Evolutionary conservation across 2,113 vertebrate species (phyloP).

Genomic region (Microcebus murinus): DNA sequence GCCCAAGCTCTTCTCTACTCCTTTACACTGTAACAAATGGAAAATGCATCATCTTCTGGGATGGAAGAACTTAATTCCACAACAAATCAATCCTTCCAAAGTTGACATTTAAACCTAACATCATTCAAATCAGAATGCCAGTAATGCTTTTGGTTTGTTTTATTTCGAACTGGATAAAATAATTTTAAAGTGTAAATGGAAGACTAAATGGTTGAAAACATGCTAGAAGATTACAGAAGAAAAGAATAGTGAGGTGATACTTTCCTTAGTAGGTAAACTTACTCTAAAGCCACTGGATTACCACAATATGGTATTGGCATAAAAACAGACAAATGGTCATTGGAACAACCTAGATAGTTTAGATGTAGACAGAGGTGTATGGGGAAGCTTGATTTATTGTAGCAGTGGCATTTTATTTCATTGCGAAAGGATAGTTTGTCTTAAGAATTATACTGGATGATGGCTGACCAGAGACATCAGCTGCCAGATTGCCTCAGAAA

Average conservation of each 20-base stretch:
- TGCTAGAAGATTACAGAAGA: not conserved
- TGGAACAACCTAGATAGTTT: not conserved
- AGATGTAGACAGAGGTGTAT: not conserved
- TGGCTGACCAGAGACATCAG: too few relatives aligned
- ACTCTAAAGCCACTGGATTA: not conserved
- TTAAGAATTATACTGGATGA: not conserved
- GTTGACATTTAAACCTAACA: not conserved
- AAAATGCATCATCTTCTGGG: not conserved
- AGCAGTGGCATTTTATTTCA: not conserved
- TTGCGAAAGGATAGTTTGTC: not conserved
- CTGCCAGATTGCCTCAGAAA: too few relatives aligned
- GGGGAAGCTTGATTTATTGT: not conserved
- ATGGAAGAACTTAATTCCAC: not conserved
- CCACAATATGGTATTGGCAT: not conserved
- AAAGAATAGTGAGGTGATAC: not conserved
- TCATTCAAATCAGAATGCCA: not conserved
- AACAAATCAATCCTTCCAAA: not conserved
- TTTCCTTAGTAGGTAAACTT: not conserved
- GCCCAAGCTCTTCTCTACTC: fast-evolving
- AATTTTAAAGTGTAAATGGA: not conserved
- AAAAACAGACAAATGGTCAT: not conserved
- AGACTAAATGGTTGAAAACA: not conserved
- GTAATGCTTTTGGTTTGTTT: not conserved
- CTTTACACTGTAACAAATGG: not conserved
- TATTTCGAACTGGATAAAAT: not conserved